phyloP scores from a whole-genome alignment of 2,113 vertebrate species.

The Naja naja region DNA sequence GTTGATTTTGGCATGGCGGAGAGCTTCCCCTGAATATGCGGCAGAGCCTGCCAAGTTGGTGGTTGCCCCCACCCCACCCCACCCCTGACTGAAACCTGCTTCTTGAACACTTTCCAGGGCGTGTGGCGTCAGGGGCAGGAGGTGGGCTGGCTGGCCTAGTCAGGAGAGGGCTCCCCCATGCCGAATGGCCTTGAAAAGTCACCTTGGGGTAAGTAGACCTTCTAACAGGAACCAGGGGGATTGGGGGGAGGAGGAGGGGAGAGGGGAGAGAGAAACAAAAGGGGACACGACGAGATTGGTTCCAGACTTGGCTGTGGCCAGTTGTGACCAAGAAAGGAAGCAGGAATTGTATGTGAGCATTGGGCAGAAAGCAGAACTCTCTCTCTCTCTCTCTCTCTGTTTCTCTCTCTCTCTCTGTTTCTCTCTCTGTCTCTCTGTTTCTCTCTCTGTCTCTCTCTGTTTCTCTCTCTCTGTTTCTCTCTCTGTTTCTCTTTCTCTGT shows the following conservation, averaged over 20 bases:
- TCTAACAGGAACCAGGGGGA: neutral
- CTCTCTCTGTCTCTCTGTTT: too few species aligned
- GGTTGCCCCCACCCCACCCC: neutral
- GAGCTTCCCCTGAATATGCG: neutral
- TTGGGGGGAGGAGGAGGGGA: too few species aligned
- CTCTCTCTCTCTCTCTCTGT: too few species aligned
- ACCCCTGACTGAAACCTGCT: neutral
- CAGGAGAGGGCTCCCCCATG: neutral
- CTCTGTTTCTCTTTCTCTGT: too few species aligned
- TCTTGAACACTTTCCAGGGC: slow-evolving; percentile 7
- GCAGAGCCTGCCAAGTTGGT: neutral
- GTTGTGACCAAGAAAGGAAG: neutral
- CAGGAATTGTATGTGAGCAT: rapidly evolving
- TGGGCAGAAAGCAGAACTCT: neutral
- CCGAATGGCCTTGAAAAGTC: neutral
- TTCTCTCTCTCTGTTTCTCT: too few species aligned
- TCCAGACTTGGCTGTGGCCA: neutral
- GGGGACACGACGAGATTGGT: neutral
- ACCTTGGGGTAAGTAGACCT: neutral
- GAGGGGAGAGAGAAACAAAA: neutral
- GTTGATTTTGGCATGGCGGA: neutral
- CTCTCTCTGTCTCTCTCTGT: neutral
- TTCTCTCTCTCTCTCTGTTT: too few species aligned
- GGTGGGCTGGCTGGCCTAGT: neutral
- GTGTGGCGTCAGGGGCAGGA: neutral